Conservation (phyloP, 1,140 invertebrate species). For the Drosophila busckii region DNA sequence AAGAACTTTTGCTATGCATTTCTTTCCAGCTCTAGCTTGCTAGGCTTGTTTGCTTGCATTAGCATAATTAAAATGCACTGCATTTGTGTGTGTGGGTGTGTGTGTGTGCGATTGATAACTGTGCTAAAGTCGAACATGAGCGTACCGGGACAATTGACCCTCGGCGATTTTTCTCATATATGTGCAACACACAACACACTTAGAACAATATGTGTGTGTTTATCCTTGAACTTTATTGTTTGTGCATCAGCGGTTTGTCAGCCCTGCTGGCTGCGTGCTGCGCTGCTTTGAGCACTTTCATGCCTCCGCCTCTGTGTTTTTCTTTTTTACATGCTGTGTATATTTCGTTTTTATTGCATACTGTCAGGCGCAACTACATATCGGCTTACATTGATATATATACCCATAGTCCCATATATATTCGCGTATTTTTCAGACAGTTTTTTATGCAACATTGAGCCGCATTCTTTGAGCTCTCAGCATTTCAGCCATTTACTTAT, state of each 20-base stretch:
- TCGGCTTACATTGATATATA: slow-evolving; percentile 68
- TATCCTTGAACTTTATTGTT: slow-evolving; percentile 78
- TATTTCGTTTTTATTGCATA: slow-evolving; percentile 55
- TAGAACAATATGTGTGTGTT: slow-evolving; percentile 2
- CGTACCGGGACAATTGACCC: slow-evolving; percentile 61
- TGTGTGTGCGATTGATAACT: slow-evolving; percentile 46
- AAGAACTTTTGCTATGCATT: slow-evolving; percentile 34
- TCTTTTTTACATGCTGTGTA: slow-evolving; percentile 3
- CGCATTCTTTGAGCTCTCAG: slow-evolving; percentile 38
- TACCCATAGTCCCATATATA: too few species aligned
- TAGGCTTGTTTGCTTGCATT: slow-evolving; percentile 51
- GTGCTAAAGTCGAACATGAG: slow-evolving; percentile 51
- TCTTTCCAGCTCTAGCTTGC: not conserved
- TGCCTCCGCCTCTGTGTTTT: slow-evolving; percentile 42
- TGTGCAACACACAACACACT: slow-evolving; percentile 4
- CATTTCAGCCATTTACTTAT: not conserved
- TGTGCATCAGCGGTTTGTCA: slow-evolving; percentile 69
- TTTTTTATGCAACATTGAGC: slow-evolving; percentile 58
- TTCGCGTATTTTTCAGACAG: slow-evolving; percentile 63
- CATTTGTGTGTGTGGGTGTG: slow-evolving; percentile 5
- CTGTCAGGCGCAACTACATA: slow-evolving; percentile 69
- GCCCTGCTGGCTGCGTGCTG: slow-evolving; percentile 46
- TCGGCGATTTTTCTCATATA: not conserved
- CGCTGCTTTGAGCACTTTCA: slow-evolving; percentile 37
- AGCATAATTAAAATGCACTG: slow-evolving; percentile 72